Conservation (phyloP, 2,888 invertebrate genomes). For the Hypomecis atomaria region DNA sequence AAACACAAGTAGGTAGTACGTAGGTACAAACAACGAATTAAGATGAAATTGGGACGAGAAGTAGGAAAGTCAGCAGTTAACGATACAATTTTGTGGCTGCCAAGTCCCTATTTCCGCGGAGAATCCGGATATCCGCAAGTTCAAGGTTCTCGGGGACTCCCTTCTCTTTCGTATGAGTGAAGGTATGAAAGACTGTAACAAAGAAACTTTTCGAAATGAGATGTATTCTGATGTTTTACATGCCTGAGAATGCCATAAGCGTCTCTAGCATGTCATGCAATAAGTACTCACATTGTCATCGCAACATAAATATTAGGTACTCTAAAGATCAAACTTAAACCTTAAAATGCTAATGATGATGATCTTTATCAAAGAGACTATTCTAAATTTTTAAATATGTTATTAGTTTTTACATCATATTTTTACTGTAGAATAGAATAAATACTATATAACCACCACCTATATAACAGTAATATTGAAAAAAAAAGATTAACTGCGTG, state of each 20-base stretch:
- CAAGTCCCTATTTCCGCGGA: slow-evolving; percentile 27
- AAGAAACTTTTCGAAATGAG: slow-evolving; percentile 16
- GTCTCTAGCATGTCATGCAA: neutral
- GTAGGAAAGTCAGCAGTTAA: neutral
- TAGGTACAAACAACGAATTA: neutral
- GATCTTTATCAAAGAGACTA: no score
- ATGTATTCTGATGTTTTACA: neutral
- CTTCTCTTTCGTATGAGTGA: slow-evolving; percentile 19
- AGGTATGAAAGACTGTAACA: slow-evolving; percentile 5
- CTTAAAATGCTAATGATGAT: no score
- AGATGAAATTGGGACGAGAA: neutral
- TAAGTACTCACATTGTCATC: no score
- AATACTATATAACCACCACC: no score
- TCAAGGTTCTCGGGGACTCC: slow-evolving; percentile 23
- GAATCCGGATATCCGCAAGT: slow-evolving; percentile 29
- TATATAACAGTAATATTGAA: no score
- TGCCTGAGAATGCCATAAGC: slow-evolving; percentile 4
- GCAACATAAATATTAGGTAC: no score
- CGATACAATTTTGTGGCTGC: slow-evolving; percentile 6
- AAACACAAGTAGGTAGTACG: no score
- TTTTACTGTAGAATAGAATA: no score
- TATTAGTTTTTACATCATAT: no score
- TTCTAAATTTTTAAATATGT: no score
- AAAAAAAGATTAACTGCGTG: no score
- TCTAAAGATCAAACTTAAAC: no score